Evolutionary conservation across 2,888 invertebrate species (phyloP).

Genomic region (Caenorhabditis imperialis): DNA sequence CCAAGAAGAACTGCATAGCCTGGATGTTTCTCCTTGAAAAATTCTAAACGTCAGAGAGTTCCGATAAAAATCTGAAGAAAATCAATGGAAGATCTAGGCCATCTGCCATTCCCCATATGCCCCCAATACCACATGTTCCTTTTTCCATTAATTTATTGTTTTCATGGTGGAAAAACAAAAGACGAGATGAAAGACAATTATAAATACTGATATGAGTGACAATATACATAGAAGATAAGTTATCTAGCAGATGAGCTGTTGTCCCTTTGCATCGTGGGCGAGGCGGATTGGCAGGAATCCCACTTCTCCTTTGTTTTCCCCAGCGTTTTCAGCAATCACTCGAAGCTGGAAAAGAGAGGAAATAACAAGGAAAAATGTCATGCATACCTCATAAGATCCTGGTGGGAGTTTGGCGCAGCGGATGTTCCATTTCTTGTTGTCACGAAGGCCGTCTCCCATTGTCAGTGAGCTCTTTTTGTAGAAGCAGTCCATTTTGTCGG

Average conservation of each 20-base stretch:
- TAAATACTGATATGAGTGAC: slow-evolving; percentile 8
- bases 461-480: slow-evolving; percentile 62
- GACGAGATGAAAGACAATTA: slow-evolving; percentile 6
- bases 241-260: slow-evolving; percentile 50
- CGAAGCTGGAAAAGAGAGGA: slow-evolving; percentile 57
- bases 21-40: background rate
- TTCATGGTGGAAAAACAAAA: background rate
- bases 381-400: slow-evolving; percentile 67
- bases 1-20: background rate
- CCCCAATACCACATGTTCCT: background rate
- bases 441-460: slow-evolving; percentile 55
- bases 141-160: background rate
- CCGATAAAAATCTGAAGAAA: no score
- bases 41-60: no score
- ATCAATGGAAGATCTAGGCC: background rate
- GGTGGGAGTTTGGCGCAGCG: slow-evolving; percentile 66
- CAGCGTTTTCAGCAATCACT: slow-evolving; percentile 69
- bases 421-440: slow-evolving; percentile 69
- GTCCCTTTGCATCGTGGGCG: slow-evolving; percentile 52
- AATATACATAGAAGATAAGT: slow-evolving; percentile 28
- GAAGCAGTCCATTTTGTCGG: slow-evolving; percentile 71
- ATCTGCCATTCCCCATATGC: background rate
- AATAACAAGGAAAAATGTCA: no score
- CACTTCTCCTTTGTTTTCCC: slow-evolving; percentile 69
- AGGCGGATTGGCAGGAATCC: slow-evolving; percentile 70